A percentile compares a stretch with the other conserved stretches of the same genome.
Evolutionary conservation across 2,113 vertebrate species (phyloP).

Genomic region (Sebastes schlegelii): DNA sequence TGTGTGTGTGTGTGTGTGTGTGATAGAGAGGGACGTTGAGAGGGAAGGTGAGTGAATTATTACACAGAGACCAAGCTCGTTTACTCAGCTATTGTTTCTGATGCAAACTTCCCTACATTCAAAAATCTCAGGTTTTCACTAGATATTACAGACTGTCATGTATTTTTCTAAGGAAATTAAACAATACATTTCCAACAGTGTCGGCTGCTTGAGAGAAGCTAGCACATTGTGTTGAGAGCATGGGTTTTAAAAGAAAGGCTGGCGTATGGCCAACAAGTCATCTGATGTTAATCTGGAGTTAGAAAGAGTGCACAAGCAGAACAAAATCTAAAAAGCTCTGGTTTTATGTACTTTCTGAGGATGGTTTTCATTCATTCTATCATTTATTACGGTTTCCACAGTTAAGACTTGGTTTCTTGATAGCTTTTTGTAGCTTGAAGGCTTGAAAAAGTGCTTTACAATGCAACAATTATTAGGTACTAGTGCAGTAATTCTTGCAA

Average conservation of each 20-base stretch:
- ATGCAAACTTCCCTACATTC: slow-evolving; percentile 72
- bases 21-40: not conserved
- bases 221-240: slow-evolving; percentile 69
- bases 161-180: slow-evolving; percentile 77
- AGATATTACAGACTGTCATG: slow-evolving; percentile 57
- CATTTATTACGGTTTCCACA: too few relatives aligned
- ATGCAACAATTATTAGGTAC: not conserved
- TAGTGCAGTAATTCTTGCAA: not conserved
- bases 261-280: slow-evolving; percentile 65
- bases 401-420: not conserved
- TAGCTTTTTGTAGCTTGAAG: not conserved
- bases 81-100: slow-evolving; percentile 63
- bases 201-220: slow-evolving; percentile 54
- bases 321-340: not conserved
- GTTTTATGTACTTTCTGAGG: not conserved
- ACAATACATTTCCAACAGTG: slow-evolving; percentile 77
- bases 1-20: not conserved
- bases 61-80: slow-evolving; percentile 18
- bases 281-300: slow-evolving; percentile 56
- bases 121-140: slow-evolving; percentile 56
- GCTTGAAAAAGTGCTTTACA: not conserved
- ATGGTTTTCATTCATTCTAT: too few relatives aligned
- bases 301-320: slow-evolving; percentile 15
- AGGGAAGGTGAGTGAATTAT: slow-evolving; percentile 53
- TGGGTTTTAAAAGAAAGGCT: slow-evolving; percentile 65